Evolutionary conservation across 2,888 invertebrate genomes (phyloP).

Genomic region (Globia sparganii): DNA sequence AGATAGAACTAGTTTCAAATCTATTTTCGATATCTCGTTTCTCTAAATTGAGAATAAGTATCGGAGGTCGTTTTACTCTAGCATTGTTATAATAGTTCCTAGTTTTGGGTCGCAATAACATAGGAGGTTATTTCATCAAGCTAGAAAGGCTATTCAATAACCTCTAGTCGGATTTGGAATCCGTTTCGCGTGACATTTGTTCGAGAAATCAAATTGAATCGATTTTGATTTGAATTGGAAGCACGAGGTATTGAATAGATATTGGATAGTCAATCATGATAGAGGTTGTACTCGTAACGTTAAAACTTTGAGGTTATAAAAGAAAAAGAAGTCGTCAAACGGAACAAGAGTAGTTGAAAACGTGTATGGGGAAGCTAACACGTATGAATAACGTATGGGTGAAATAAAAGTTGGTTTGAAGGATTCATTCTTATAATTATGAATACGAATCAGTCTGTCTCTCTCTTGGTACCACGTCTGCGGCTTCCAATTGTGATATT

Average conservation of each 20-base stretch:
- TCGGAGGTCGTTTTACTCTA: conserved; percentile 27
- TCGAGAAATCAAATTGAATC: conserved; percentile 32
- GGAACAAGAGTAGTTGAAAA: not conserved
- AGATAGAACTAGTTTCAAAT: conserved; percentile 17
- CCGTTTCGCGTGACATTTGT: conserved; percentile 36
- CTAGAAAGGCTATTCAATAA: conserved; percentile 28
- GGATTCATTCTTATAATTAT: not conserved
- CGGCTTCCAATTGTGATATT: not conserved
- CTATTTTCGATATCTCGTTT: conserved; percentile 26
- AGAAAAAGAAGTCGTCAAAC: not conserved
- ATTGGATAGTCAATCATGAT: not conserved
- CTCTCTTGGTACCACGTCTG: not conserved
- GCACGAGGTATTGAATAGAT: conserved; percentile 13
- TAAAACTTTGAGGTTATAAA: not conserved
- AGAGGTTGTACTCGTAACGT: not conserved
- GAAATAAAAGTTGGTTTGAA: not conserved
- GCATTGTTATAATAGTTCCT: conserved; percentile 10
- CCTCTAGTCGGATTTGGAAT: conserved; percentile 13
- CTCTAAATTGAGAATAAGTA: conserved; percentile 18
- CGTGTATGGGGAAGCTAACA: not conserved
- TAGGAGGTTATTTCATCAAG: conserved; percentile 18
- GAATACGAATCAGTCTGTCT: not conserved
- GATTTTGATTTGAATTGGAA: conserved; percentile 29
- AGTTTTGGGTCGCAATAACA: conserved; percentile 20
- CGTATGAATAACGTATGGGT: too few relatives aligned